These are phyloP conservation scores for Hyperoplus immaculatus DNA, from an alignment of 2,797 vertebrate species.

Conservation along the genomic window DNA sequence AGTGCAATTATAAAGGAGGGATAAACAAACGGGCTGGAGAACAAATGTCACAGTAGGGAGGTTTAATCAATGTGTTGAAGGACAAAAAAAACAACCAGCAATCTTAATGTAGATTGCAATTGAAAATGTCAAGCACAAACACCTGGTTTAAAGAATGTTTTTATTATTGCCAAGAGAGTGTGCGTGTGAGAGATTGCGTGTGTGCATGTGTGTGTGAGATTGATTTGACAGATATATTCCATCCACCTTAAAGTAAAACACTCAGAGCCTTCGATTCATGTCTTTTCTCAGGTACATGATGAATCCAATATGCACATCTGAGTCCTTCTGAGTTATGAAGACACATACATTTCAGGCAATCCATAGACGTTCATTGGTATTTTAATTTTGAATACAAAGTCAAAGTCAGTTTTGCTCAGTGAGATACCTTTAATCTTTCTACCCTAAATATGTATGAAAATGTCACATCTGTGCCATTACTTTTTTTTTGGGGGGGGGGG, in stretches of 20 bases:
- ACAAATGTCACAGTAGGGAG: neutral
- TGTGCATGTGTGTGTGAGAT: neutral
- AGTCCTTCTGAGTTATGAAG: neutral
- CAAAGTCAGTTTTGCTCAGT: neutral
- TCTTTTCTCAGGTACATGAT: neutral
- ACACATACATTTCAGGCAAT: neutral
- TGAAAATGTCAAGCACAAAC: neutral
- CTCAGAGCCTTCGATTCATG: conserved; percentile 30
- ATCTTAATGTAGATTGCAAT: neutral
- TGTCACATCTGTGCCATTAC: too few relatives aligned
- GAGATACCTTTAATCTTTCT: neutral
- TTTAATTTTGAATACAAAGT: neutral
- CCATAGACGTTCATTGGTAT: neutral
- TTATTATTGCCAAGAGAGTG: neutral
- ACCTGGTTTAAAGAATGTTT: neutral
- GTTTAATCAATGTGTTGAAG: neutral
- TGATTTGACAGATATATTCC: conserved; percentile 40
- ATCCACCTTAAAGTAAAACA: conserved; percentile 45
- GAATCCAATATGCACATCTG: neutral
- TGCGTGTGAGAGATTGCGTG: neutral
- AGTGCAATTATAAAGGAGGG: conserved; percentile 3
- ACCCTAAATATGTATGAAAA: too few relatives aligned
- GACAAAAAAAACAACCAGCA: neutral
- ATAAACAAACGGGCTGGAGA: neutral
- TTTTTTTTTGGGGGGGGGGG: too few relatives aligned